A percentile compares a stretch with the other conserved stretches of the same genome.
These are phyloP conservation scores for Vidua macroura DNA, from an alignment of 2,113 vertebrate genomes.

Conservation along the genomic window DNA sequence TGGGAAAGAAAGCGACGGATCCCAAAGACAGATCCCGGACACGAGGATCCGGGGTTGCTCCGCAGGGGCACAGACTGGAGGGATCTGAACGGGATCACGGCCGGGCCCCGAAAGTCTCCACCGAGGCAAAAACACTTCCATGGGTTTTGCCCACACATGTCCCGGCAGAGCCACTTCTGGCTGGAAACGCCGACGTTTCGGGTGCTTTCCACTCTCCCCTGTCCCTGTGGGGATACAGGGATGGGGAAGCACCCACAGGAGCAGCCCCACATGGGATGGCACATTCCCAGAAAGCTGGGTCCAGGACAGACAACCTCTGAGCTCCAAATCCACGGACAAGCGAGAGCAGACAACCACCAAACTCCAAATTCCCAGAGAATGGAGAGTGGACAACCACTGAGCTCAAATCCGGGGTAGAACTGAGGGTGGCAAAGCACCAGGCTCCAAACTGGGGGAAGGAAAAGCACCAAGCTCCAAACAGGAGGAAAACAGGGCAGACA, in stretches of 20 bases:
- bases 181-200: fast-evolving
- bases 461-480: not conserved
- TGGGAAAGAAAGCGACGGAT: fast-evolving
- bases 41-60: fast-evolving
- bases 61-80: fast-evolving
- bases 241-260: not conserved
- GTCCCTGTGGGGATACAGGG: fast-evolving
- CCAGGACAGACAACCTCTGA: fast-evolving
- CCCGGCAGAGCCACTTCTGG: fast-evolving
- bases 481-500: not conserved
- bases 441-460: not conserved
- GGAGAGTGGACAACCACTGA: not conserved
- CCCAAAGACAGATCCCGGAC: fast-evolving
- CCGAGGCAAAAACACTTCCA: fast-evolving
- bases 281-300: not conserved
- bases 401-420: not conserved
- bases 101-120: fast-evolving
- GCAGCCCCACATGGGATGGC: fast-evolving
- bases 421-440: not conserved
- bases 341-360: fast-evolving
- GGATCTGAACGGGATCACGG: fast-evolving
- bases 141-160: not conserved
- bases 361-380: not conserved
- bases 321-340: not conserved
- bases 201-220: not conserved